phyloP scores from a whole-genome alignment of 2,113 vertebrate genomes.

The Gasterosteus nipponicus region DNA sequence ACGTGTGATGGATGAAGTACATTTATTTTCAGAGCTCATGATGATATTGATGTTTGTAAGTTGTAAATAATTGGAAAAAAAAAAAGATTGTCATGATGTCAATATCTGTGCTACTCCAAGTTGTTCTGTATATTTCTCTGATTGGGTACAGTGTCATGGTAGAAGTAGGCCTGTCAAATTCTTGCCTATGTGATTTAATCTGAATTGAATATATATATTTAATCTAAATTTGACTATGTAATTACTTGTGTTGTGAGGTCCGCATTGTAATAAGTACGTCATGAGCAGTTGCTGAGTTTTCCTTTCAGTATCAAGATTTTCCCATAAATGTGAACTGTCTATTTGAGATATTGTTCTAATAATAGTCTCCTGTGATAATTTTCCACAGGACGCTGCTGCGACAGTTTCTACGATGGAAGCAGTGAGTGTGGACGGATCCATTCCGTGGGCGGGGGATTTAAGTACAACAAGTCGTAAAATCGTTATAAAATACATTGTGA shows the following conservation, averaged over 20 bases:
- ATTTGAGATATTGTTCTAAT: slow-evolving; percentile 71
- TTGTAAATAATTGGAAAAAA: background rate
- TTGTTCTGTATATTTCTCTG: background rate
- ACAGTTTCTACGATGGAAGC: slow-evolving; percentile 62
- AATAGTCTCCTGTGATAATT: slow-evolving; percentile 69
- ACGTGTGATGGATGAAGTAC: background rate
- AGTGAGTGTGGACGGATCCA: slow-evolving; percentile 64
- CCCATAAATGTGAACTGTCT: slow-evolving; percentile 47
- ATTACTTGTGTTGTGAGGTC: background rate
- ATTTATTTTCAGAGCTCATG: background rate
- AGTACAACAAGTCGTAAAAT: background rate
- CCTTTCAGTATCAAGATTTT: slow-evolving; percentile 16
- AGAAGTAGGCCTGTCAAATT: accelerated
- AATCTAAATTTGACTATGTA: background rate
- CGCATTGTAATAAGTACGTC: background rate
- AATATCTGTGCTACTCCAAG: background rate
- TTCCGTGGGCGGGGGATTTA: background rate
- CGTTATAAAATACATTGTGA: accelerated
- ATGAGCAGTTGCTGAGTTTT: background rate
- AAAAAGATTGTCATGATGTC: background rate
- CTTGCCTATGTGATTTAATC: background rate
- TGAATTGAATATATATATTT: background rate
- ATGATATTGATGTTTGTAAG: background rate
- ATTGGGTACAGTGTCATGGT: background rate
- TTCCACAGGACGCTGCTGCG: slow-evolving; percentile 70